Evolutionary conservation across 1,140 invertebrate genomes (phyloP).

Genomic region (Pentalonia nigronervosa): DNA sequence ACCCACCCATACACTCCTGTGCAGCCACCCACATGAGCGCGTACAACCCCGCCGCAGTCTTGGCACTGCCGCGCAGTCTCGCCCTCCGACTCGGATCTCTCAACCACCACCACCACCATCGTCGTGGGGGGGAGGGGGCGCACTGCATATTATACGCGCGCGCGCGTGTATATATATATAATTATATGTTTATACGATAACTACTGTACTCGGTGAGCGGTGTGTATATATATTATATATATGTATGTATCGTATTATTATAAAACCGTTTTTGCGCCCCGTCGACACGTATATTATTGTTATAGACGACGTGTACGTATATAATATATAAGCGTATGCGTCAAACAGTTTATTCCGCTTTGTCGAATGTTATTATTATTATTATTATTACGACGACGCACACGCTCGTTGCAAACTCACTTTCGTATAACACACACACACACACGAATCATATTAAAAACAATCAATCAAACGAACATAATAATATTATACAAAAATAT

Average conservation of each 20-base stretch:
- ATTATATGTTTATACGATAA: not conserved
- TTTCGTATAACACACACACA: not conserved
- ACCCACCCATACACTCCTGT: not conserved
- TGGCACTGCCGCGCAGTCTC: not conserved
- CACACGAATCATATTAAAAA: constrained; percentile 20
- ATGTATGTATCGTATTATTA: not conserved
- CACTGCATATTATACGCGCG: not conserved
- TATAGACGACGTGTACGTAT: not conserved
- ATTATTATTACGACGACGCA: not conserved
- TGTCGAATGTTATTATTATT: constrained; percentile 27
- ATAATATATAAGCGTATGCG: not conserved
- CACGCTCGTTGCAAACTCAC: not conserved
- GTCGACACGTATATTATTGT: constrained; percentile 3
- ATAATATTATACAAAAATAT: not conserved
- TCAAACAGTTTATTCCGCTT: constrained; percentile 27
- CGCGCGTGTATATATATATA: too few relatives aligned
- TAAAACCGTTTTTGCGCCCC: constrained; percentile 36
- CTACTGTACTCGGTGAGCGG: not conserved
- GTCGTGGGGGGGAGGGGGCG: too few relatives aligned
- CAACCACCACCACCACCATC: not conserved
- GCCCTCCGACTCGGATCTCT: not conserved
- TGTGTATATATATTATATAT: too few relatives aligned
- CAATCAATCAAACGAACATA: constrained; percentile 23
- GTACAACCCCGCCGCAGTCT: not conserved
- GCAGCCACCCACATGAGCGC: not conserved